These are phyloP conservation scores for Muscicapa striata DNA, from an alignment of 2,797 vertebrate genomes.

Conservation along the genomic window DNA sequence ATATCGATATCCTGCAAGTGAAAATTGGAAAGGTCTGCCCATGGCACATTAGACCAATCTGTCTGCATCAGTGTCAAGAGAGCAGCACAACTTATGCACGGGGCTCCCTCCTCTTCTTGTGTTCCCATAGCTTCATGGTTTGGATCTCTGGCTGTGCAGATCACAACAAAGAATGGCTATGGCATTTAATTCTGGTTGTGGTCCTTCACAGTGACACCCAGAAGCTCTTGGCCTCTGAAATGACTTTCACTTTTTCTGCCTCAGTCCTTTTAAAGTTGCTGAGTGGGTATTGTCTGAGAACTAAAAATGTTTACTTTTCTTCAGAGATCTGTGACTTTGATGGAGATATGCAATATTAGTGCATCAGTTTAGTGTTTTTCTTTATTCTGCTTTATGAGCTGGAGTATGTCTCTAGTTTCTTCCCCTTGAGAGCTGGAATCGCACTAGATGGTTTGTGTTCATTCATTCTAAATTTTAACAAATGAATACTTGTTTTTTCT, in stretches of 20 bases:
- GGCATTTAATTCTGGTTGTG: neutral
- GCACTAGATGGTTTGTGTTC: neutral
- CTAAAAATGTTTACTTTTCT: neutral
- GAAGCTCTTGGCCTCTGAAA: neutral
- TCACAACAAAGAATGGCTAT: neutral
- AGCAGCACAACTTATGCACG: neutral
- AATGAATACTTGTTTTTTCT: neutral
- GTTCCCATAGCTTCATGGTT: neutral
- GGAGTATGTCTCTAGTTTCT: neutral
- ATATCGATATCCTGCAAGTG: neutral
- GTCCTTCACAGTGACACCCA: neutral
- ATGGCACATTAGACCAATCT: neutral
- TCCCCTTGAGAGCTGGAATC: neutral
- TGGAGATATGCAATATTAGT: neutral
- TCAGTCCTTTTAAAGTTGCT: neutral
- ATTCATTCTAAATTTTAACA: neutral
- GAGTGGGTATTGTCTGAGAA: neutral
- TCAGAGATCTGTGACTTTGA: neutral
- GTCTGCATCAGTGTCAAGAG: neutral
- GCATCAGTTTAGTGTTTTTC: neutral
- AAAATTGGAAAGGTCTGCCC: neutral
- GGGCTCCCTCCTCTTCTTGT: neutral
- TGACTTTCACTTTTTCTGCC: neutral
- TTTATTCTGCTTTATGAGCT: neutral
- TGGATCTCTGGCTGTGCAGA: neutral